Base-by-base conservation (phyloP, 2,888 invertebrate genomes). In the Watsonalla cultraria region DNA sequence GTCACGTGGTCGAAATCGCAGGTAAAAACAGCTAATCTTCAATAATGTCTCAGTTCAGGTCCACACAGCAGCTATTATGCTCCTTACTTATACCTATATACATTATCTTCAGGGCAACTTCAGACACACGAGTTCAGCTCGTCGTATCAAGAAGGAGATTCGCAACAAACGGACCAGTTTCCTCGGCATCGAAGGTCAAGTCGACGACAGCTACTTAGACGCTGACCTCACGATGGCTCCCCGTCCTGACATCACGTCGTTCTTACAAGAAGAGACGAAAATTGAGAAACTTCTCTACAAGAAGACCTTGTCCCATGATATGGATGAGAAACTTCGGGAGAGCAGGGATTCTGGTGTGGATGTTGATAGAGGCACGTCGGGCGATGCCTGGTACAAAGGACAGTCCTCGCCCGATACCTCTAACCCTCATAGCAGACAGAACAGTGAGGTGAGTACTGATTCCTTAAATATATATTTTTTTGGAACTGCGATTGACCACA, bases 81-180 rank as follows among this genome's bases (percentile, higher is more conserved):
- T n/a, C 42, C 42, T 13, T 11, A 37, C 46, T 9, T 13, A 42
- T 49, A 47, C 11, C 34, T 9, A 45, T 37, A 33, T 46, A 37
- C n/a, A 13, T 24, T 14, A 49, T 52, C 39, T 65, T 78, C 75
- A 92, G 90, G 91, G 92, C 47, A 92, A 94, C 65, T 92, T 95
- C 61, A 94, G 94, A 69, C 93, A 96, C 64, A 92, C 95, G 54
- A 96, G 95, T 72, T 96, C 96, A 11, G 96, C 96, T 0, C 95
- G 96, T 61, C 92, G 96, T 65, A 96, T 97, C 70, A 96, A 96
- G 72, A 96, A 96, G 74, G 97, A 97, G 76, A 92, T 97, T 52
- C 92, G 96, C 8, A 95, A 95, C 73, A 95, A 97, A 72, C 93
- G 97, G 49, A 95, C 96, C 42, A 96, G 96, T 77, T 97, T 97